A percentile compares a stretch with the other conserved stretches of the same genome.
These are phyloP conservation scores for Lamellibrachia columna DNA, from an alignment of 2,888 invertebrate species.

Conservation along the genomic window DNA sequence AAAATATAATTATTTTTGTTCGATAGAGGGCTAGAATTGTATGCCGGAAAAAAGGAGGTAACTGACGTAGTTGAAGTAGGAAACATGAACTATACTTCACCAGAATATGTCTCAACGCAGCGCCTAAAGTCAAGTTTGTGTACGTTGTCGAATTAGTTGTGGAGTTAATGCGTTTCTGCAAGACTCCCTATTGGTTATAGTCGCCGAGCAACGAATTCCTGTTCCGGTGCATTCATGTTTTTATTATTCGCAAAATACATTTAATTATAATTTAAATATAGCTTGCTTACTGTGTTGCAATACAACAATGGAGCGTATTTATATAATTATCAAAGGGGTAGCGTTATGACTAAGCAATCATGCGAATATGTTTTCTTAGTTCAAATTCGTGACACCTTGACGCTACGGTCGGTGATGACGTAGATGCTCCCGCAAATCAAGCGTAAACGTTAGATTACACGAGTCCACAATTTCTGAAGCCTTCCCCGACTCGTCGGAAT, in stretches of 20 bases:
- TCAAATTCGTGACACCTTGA: neutral
- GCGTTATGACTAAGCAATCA: neutral
- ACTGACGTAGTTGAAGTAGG: no score
- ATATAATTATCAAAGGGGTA: neutral
- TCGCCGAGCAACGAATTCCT: neutral
- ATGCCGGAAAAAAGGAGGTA: no score
- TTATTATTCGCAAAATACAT: neutral
- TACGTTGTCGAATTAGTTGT: neutral
- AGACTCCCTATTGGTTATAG: neutral
- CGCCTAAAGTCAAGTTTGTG: neutral
- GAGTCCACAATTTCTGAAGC: neutral
- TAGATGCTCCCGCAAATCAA: neutral
- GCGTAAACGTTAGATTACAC: neutral
- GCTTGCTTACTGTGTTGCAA: neutral
- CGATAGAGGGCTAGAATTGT: no score
- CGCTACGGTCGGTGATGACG: neutral
- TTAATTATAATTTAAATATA: slow-evolving; percentile 16
- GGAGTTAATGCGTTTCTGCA: neutral
- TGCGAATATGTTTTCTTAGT: neutral
- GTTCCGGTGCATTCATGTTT: neutral
- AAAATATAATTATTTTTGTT: neutral
- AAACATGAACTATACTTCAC: no score
- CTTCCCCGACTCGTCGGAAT: neutral
- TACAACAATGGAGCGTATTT: neutral
- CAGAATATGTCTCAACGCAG: neutral